Conservation (phyloP, 2,888 invertebrate genomes). For the Stenodema calcarata region DNA sequence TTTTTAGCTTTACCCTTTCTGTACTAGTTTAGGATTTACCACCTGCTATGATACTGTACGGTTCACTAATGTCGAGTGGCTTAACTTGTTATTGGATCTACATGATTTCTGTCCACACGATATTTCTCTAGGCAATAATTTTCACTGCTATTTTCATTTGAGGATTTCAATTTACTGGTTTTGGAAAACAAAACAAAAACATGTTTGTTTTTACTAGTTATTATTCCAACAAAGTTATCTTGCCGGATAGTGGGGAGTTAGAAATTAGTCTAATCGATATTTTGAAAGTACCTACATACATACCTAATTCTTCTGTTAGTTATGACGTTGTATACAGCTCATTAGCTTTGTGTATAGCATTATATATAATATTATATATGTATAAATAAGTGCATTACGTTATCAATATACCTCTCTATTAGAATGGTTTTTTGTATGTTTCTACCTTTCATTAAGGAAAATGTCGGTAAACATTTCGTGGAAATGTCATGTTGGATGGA, state of each 20-base stretch:
- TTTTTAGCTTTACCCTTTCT: background rate
- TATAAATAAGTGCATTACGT: slow-evolving; percentile 46
- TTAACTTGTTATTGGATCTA: background rate
- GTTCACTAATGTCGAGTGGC: background rate
- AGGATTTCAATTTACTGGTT: background rate
- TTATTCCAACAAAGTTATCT: background rate
- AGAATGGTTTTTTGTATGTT: background rate
- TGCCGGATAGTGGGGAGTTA: background rate
- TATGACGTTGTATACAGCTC: slow-evolving; percentile 35
- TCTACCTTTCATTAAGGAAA: background rate
- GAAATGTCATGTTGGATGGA: too few relatives aligned
- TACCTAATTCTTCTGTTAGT: background rate
- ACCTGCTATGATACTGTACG: background rate
- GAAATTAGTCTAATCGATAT: background rate
- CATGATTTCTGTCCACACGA: background rate
- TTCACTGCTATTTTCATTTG: background rate
- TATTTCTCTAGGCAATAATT: background rate
- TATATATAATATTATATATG: slow-evolving; percentile 32
- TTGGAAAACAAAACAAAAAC: background rate
- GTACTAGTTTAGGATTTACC: background rate
- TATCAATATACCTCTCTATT: slow-evolving; percentile 46
- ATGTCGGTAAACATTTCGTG: too few relatives aligned
- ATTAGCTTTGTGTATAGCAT: slow-evolving; percentile 47
- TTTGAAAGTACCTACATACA: background rate
- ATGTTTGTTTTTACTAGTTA: background rate